Evolutionary conservation across 2,797 vertebrate species (phyloP), one percentile per base, ranked within the genome.

Genomic region (Erethizon dorsatum): DNA sequence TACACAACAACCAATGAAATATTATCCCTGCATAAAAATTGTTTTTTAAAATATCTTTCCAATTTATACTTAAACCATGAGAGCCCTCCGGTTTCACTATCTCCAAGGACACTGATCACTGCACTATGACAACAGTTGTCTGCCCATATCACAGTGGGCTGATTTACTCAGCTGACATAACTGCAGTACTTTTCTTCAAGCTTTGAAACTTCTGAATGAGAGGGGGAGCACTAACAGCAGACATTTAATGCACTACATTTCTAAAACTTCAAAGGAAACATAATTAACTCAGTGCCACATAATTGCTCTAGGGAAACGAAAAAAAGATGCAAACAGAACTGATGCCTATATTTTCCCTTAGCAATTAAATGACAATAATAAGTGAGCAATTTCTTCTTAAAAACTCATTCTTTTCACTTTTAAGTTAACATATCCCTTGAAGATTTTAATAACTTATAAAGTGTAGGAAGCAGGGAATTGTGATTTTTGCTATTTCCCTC

Each of bases 1-100:
- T 97, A 96, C 37, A 96, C 95, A 98, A 83, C 87, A 98, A 97
- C 92, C 82, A 98, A 91, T 94, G 71, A 54, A 86, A 95, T 8
- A 0, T 89, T 96, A 90, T 90, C 95, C 24, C 6, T 87, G 41
- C n/a, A 45, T 33, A 45, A 93, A 89, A 82, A 26, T 6, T 95
- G 50, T 24, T 88, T 89, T 92, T 91, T 67, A 83, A 96, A 90
- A 57, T 75, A 77, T 67, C 24, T 52, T 54, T 45, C 10, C 7
- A 75, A 45, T 47, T 12, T 15, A 88, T 78, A 50, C 41, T 69
- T 96, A 94, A 84, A 57, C 37, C 69, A 69, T 1, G 2, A 37
- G 69, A 95, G n/a, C 28, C 31, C 10, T 90, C 47, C 13, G 50
- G 6, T 73, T 77, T 84, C 26, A 67, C 26, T 8, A 61, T 33